Evolutionary conservation across 2,113 vertebrate genomes (phyloP), one percentile per base, ranked within the genome.

Genomic region (Phoxinus phoxinus): DNA sequence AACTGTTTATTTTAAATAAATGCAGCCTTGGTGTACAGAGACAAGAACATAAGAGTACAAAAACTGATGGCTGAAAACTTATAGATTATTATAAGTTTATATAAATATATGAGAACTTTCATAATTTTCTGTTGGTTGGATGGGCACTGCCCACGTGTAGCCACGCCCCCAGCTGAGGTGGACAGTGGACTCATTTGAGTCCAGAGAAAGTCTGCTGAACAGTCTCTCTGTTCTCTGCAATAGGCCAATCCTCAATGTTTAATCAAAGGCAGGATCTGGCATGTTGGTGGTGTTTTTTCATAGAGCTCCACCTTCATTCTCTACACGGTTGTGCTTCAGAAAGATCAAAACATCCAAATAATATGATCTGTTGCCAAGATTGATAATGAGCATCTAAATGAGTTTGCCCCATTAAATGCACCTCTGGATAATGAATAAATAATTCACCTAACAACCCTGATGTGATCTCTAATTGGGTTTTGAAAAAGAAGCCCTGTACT

Each of bases 321-420:
- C 75, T 80, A 88, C 82, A 86, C 53, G 79, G 75, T 61, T 71
- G 75, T 87, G 85, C 89, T 92, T 91, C 82, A 86, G 82, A 86
- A 84, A 92, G 85, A 91, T 92, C 89, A 91, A 90, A 92, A 90
- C 83, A 3, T 84, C 84, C 27, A 85, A 78, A 89, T 91, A 90
- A 91, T 91, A 85, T 86, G 89, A 92, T 92, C 87, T 88, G 86
- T 86, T 90, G 91, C 89, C 91, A 93, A 90, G 90, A 89, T 87
- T 90, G 89, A 90, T 92, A 91, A 92, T 89, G 88, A 92, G 89
- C 63, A 81, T 87, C 88, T 90, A 91, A 91, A 93, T 91, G 88
- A 92, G 89, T 90, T 88, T 86, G 89, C 88, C 84, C 90, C 88
- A 91, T 90, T 90, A 91, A 90, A 92, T 90, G 89, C 83, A 86